Evolutionary conservation across 1,140 invertebrate genomes (phyloP), one percentile per base, ranked within the genome.

Genomic region (Hormaphis cornu): DNA sequence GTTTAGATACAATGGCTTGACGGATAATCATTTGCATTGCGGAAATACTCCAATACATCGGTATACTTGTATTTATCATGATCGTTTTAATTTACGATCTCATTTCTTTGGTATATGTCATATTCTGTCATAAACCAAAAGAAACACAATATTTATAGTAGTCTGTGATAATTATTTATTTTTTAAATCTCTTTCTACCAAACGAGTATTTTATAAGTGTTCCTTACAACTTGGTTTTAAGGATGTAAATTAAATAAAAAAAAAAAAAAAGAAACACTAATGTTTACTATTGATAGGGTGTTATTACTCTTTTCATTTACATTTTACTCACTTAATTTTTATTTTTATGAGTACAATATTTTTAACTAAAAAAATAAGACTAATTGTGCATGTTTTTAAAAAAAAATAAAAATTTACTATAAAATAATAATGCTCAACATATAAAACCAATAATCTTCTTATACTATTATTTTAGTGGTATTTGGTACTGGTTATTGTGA

Each of bases 161-260:
- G 35, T 66, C 61, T 66, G 61, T 66, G 61, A 66, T 66, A 66
- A 33, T 20, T 44, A 61, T 14, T 56, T 33, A 33, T 33, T 42
- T 56, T 58, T 46, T 44, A 30, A 61, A 9, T 12, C 26, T 61
- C 58, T 58, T 40, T 61, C 24, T 59, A n/a, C 24, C 30, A 24
- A 30, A 46, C 9, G 18, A 44, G 24, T 61, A 58, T 46, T 33
- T 33, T 12, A n/a, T n/a, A n/a, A 46, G 9, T 35, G 44, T 66
- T 66, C 61, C 61, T 63, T 46, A 63, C 10, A 18, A 63, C 16
- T 63, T 48, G 26, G 44, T 48, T 63, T 44, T 44, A 63, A 63
- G 48, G 40, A 63, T 63, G 16, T 46, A 30, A 20, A 28, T 59
- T 40, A 26, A 24, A 20, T 30, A 16, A 8, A 26, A 22, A 18